Percentiles rank a stretch among this genome's conserved stretches.
phyloP scores from a whole-genome alignment of 1,140 invertebrate genomes.

The Drosophila pallidifrons region DNA sequence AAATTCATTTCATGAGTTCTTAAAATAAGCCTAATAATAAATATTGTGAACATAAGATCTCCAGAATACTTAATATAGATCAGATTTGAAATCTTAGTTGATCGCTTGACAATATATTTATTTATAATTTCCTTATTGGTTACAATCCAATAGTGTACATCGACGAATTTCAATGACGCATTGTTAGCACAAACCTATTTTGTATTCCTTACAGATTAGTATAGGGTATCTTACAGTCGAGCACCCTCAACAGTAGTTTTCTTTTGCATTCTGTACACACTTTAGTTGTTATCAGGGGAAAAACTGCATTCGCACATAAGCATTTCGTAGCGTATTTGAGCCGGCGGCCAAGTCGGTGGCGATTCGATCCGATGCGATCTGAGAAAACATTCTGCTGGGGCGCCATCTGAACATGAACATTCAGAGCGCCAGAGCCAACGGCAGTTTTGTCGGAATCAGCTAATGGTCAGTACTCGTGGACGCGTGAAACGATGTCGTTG shows the following conservation, averaged over 20 bases:
- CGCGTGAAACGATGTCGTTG: slow-evolving; percentile 79
- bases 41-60: no score
- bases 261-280: not conserved
- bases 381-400: slow-evolving; percentile 11
- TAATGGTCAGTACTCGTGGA: slow-evolving; percentile 68
- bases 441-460: slow-evolving; percentile 28
- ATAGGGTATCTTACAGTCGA: not conserved
- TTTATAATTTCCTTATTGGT: no score
- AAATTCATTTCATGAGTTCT: no score
- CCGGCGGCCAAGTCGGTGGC: not conserved
- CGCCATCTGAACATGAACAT: slow-evolving; percentile 4
- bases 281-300: slow-evolving; percentile 2
- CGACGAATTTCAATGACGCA: no score
- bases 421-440: slow-evolving; percentile 6
- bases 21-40: no score
- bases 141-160: no score
- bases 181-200: no score
- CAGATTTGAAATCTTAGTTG: no score
- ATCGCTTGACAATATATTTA: no score
- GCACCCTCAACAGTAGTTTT: no score
- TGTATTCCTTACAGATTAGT: no score
- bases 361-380: slow-evolving; percentile 10
- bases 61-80: no score
- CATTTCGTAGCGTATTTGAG: slow-evolving; percentile 29
- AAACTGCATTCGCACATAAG: slow-evolving; percentile 14